Evolutionary conservation across 2,888 invertebrate species (phyloP).

Genomic region (Mycogona germanica): DNA sequence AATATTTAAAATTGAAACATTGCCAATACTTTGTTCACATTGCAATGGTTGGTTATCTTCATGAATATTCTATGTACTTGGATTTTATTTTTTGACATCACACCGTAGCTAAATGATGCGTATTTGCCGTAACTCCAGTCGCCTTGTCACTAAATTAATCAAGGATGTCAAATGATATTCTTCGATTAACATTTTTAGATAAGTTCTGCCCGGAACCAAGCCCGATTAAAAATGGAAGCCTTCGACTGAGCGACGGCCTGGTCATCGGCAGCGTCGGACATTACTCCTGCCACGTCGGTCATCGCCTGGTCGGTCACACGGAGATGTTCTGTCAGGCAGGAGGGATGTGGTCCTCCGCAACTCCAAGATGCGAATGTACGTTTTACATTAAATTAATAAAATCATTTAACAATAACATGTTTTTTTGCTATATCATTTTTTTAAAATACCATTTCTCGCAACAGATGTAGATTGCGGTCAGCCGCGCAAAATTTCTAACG

Average conservation of each 20-base stretch:
- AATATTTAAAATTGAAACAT: too few species aligned
- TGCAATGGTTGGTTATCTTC: too few species aligned
- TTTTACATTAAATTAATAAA: background rate
- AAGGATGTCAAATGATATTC: too few species aligned
- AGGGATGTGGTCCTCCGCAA: conserved; percentile 60
- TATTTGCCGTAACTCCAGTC: too few species aligned
- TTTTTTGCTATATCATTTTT: background rate
- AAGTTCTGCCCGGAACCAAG: conserved; percentile 61
- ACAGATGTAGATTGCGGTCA: conserved; percentile 49
- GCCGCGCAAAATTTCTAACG: conserved; percentile 65
- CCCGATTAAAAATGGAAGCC: conserved; percentile 58
- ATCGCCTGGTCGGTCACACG: conserved; percentile 66
- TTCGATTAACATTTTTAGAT: conserved; percentile 16
- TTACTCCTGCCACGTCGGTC: conserved; percentile 69
- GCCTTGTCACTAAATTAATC: too few species aligned
- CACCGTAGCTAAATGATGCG: too few species aligned
- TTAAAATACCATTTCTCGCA: background rate
- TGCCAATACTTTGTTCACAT: too few species aligned
- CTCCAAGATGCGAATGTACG: conserved; percentile 60
- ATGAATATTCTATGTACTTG: too few species aligned
- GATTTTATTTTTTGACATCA: too few species aligned
- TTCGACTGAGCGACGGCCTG: conserved; percentile 55
- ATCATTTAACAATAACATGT: too few species aligned
- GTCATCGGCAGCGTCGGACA: conserved; percentile 62
- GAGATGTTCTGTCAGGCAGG: conserved; percentile 73